Evolutionary conservation across 2,113 vertebrate species (phyloP).

Genomic region (Lethenteron camtschaticum): DNA sequence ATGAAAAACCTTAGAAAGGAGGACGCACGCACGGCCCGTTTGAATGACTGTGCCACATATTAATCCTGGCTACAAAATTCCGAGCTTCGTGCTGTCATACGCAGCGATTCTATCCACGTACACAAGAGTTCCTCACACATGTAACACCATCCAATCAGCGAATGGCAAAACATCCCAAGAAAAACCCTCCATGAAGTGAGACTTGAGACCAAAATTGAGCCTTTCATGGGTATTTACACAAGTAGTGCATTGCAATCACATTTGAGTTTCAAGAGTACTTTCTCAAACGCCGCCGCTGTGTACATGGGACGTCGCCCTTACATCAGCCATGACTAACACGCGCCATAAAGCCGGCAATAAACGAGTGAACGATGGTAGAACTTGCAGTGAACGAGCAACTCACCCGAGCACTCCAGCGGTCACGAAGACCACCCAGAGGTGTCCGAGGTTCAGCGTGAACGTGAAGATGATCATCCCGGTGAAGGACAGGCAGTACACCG

Average conservation of each 20-base stretch:
- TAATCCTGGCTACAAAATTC: neutral
- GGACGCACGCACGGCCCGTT: neutral
- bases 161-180: neutral
- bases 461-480: conserved; percentile 54
- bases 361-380: neutral
- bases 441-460: conserved; percentile 38
- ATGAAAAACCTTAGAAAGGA: conserved; percentile 53
- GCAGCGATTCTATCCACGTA: neutral
- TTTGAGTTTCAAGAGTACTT: neutral
- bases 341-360: neutral
- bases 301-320: neutral
- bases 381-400: conserved; percentile 14
- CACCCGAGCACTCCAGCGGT: conserved; percentile 60
- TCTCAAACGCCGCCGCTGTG: no score
- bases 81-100: neutral
- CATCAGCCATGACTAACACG: conserved; percentile 1
- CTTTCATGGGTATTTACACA: neutral
- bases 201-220: neutral
- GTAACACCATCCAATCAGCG: neutral
- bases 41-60: neutral
- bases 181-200: neutral
- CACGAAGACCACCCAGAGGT: conserved; percentile 70
- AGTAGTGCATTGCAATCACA: neutral
- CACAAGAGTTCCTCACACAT: neutral
- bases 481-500: conserved; percentile 47